Conservation (phyloP, 2,113 vertebrate species). For the Craseonycteris thonglongyai region DNA sequence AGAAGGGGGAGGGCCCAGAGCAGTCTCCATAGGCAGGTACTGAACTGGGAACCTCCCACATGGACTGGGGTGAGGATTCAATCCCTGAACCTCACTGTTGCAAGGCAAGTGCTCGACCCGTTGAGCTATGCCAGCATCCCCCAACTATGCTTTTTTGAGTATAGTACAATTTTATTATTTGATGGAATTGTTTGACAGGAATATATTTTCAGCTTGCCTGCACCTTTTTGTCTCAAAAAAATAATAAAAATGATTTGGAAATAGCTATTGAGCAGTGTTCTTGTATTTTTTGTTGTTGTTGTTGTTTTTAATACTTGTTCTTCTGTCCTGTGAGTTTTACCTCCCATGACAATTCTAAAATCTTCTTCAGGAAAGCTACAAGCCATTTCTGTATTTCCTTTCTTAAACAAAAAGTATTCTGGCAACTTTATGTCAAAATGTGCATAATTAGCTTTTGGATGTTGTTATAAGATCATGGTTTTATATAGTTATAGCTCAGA, state of each 20-base stretch:
- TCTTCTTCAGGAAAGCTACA: neutral
- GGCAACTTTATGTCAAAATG: neutral
- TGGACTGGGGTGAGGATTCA: no score
- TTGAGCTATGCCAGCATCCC: no score
- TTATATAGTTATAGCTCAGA: neutral
- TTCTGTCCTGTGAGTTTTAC: neutral
- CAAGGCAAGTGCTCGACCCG: no score
- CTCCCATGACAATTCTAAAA: neutral
- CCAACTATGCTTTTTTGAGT: neutral
- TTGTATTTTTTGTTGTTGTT: no score
- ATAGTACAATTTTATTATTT: neutral
- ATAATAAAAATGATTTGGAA: neutral
- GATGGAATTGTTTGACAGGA: neutral
- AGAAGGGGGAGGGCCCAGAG: no score
- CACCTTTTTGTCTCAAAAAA: neutral
- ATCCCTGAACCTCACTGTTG: no score
- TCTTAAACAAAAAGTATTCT: neutral
- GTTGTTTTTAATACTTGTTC: neutral
- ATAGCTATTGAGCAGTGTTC: neutral
- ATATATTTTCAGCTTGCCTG: neutral
- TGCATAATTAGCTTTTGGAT: constrained; percentile 2
- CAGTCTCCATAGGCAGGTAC: no score
- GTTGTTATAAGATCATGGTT: neutral
- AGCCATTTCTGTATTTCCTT: neutral
- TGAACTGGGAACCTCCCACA: no score